These are phyloP conservation scores for Anoura caudifer DNA, from an alignment of 2,113 vertebrate genomes.

Conservation along the genomic window DNA sequence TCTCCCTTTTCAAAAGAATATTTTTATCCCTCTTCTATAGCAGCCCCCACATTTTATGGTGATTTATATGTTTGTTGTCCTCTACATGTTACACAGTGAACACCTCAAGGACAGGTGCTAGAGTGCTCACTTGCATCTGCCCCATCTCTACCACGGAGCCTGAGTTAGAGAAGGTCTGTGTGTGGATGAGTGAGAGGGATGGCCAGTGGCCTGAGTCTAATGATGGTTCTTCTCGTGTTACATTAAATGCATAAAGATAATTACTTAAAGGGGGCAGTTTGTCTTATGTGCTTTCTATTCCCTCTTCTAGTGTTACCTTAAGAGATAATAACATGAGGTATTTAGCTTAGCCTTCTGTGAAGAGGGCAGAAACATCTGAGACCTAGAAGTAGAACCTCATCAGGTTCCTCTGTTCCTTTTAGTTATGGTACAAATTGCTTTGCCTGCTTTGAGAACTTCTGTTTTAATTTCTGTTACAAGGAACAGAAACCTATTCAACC, in stretches of 20 bases:
- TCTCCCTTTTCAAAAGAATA: neutral
- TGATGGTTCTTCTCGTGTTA: neutral
- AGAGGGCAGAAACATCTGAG: neutral
- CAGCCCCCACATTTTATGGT: neutral
- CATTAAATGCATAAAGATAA: neutral
- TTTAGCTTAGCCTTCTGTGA: neutral
- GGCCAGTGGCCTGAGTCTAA: neutral
- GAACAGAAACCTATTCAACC: neutral
- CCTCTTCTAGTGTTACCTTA: neutral
- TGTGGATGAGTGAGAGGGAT: neutral
- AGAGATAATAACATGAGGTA: neutral
- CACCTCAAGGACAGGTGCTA: neutral
- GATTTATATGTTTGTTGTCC: neutral
- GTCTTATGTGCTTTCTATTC: neutral
- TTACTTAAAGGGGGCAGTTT: neutral
- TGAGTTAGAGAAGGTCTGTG: neutral
- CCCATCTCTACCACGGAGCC: neutral
- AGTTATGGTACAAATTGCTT: neutral
- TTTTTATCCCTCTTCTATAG: neutral
- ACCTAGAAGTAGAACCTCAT: neutral
- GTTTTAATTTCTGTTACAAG: neutral
- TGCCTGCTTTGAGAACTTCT: neutral
- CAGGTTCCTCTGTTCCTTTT: neutral
- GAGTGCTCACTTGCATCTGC: neutral
- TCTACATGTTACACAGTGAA: neutral